These are phyloP conservation scores for Sinocyclocheilus anophthalmus DNA, from an alignment of 2,113 vertebrate genomes.

Conservation along the genomic window DNA sequence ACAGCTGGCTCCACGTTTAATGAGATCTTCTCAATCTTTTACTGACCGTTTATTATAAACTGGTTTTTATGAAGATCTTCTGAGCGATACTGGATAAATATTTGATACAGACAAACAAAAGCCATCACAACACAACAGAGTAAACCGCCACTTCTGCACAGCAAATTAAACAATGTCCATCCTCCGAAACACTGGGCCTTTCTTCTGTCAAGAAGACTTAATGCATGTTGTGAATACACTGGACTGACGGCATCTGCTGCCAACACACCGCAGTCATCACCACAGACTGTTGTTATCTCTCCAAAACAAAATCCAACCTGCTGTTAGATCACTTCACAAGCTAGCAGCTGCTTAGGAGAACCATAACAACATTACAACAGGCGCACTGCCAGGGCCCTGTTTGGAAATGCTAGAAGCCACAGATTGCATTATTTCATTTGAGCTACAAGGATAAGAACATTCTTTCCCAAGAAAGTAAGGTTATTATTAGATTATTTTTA, in stretches of 20 bases:
- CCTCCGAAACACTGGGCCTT: not conserved
- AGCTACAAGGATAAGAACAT: conserved; percentile 20
- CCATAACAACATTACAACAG: not conserved
- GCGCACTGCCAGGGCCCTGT: not conserved
- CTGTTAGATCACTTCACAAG: conserved; percentile 27
- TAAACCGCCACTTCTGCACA: not conserved
- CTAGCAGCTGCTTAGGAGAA: conserved; percentile 30
- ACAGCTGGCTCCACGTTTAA: conserved; percentile 22
- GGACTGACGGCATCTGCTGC: conserved; percentile 9
- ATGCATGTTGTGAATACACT: not conserved
- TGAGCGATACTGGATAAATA: not conserved
- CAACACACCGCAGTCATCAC: not conserved
- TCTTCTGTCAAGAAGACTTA: not conserved
- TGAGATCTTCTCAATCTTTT: conserved; percentile 16
- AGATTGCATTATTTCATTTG: conserved; percentile 25
- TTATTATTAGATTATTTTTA: conserved; percentile 40
- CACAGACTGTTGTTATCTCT: conserved; percentile 20
- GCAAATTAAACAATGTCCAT: not conserved
- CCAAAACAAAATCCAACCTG: conserved; percentile 15
- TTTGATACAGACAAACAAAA: not conserved
- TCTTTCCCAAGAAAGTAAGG: conserved; percentile 23
- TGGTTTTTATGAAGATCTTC: not conserved
- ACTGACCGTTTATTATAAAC: not conserved
- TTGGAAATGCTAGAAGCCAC: not conserved
- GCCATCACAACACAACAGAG: not conserved